These are phyloP conservation scores for Cossypha dichroa DNA, from an alignment of 2,797 vertebrate species.

Conservation along the genomic window DNA sequence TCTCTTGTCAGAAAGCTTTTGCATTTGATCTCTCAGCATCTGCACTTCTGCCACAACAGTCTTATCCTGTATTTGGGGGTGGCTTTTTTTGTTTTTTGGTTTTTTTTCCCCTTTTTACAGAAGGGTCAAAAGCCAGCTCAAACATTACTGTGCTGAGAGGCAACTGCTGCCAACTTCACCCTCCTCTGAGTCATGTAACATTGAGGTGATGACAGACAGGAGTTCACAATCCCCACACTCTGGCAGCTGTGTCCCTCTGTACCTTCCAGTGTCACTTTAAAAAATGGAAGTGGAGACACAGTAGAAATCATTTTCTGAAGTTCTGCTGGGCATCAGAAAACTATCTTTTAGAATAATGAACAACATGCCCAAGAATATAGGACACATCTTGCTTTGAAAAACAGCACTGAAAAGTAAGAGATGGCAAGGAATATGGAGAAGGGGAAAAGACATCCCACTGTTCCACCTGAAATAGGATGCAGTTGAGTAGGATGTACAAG, in stretches of 20 bases:
- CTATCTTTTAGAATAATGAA: neutral
- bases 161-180: neutral
- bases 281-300: neutral
- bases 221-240: neutral
- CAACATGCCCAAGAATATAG: fast-evolving
- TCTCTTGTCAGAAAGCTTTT: neutral
- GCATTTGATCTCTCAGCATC: neutral
- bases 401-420: neutral
- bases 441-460: neutral
- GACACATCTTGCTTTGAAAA: neutral
- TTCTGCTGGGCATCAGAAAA: neutral
- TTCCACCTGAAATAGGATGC: neutral
- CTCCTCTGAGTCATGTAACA: neutral
- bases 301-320: neutral
- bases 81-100: neutral
- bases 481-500: fast-evolving
- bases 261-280: neutral
- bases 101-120: neutral
- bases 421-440: neutral
- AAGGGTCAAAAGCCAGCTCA: neutral
- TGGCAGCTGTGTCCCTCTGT: neutral
- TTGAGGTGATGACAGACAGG: neutral
- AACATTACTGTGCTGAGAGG: neutral
- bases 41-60: neutral
- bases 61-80: neutral